These are phyloP conservation scores for Atethmia centrago DNA, from an alignment of 2,888 invertebrate species.

Conservation along the genomic window DNA sequence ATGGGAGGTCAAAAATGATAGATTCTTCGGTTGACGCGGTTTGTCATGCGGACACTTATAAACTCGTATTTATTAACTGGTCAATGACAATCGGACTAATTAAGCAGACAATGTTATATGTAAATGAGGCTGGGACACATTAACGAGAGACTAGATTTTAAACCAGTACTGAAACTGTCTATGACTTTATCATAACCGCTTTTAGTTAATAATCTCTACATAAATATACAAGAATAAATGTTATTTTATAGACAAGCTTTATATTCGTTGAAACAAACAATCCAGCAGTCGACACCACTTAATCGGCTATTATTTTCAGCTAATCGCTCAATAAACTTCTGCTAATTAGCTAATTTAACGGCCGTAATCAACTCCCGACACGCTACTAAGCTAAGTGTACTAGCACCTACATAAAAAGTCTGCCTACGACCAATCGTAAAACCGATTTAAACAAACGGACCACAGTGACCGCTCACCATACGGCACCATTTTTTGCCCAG, in stretches of 20 bases:
- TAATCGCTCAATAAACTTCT: constrained; percentile 65
- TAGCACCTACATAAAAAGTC: constrained; percentile 57
- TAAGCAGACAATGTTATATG: constrained; percentile 44
- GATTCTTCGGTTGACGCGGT: constrained; percentile 49
- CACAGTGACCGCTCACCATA: constrained; percentile 76
- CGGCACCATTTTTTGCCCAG: constrained; percentile 79
- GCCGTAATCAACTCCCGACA: constrained; percentile 58
- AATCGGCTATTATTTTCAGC: constrained; percentile 53
- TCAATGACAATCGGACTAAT: constrained; percentile 49
- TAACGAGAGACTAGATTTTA: constrained; percentile 28
- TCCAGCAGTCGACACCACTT: constrained; percentile 52
- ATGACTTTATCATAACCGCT: constrained; percentile 13
- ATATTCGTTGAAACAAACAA: constrained; percentile 35
- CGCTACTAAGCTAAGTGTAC: constrained; percentile 63
- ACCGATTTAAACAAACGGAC: constrained; percentile 78
- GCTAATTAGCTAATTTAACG: constrained; percentile 66
- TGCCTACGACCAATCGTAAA: constrained; percentile 69
- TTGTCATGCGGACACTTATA: constrained; percentile 51
- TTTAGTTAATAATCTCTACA: constrained; percentile 13
- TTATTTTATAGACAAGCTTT: constrained; percentile 21
- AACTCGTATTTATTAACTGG: constrained; percentile 38
- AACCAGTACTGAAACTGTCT: constrained; percentile 10
- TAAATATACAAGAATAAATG: constrained; percentile 29
- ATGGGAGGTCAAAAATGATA: constrained; percentile 69
- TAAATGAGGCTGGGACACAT: constrained; percentile 19